Conservation (phyloP, 2,888 invertebrate species). For the Eupeodes luniger region DNA sequence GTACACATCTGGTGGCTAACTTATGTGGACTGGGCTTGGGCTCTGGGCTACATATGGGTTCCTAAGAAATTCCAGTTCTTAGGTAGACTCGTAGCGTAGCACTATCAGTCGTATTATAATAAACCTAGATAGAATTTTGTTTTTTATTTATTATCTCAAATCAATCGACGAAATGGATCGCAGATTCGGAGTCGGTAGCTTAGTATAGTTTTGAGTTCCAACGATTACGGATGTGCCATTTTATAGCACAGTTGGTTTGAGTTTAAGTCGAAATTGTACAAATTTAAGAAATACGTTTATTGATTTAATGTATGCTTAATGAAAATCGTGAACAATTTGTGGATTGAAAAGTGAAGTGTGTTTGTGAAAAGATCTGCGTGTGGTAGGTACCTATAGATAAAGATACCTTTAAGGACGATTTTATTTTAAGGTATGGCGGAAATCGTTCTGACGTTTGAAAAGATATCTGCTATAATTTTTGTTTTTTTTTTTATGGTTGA, state of each 20-base stretch:
- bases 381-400: too few relatives aligned
- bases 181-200: constrained; percentile 57
- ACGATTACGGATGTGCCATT: constrained; percentile 46
- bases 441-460: too few relatives aligned
- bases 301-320: too few relatives aligned
- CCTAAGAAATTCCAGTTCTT: constrained; percentile 10
- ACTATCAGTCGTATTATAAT: constrained; percentile 28
- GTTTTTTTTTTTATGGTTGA: too few relatives aligned
- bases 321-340: too few relatives aligned
- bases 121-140: constrained; percentile 7
- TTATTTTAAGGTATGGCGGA: too few relatives aligned
- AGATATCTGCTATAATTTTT: too few relatives aligned
- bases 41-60: not conserved
- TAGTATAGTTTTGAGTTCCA: constrained; percentile 55
- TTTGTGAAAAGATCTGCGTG: too few relatives aligned
- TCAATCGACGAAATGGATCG: constrained; percentile 49
- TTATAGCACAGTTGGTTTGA: not conserved
- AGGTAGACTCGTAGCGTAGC: not conserved
- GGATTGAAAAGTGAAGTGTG: too few relatives aligned
- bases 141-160: constrained; percentile 35
- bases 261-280: not conserved
- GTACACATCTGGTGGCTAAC: constrained; percentile 24
- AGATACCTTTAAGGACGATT: too few relatives aligned
- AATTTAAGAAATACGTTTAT: not conserved
- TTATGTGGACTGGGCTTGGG: too few relatives aligned